Evolutionary conservation across 2,113 vertebrate genomes (phyloP).

Genomic region (Promerops cafer): DNA sequence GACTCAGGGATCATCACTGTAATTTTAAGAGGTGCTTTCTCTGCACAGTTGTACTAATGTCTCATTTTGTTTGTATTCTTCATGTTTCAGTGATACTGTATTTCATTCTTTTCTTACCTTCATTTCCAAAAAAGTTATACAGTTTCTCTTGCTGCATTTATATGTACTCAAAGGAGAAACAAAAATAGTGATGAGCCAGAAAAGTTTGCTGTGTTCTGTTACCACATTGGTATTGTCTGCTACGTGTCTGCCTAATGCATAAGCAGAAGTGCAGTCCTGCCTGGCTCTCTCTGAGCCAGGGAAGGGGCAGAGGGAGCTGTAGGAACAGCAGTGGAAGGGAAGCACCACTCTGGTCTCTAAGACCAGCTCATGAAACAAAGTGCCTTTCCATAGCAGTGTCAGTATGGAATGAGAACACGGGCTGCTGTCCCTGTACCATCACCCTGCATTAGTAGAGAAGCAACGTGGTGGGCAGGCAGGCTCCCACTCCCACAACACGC

Average conservation of each 20-base stretch:
- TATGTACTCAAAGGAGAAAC: background rate
- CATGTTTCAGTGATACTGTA: background rate
- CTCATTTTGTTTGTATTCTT: background rate
- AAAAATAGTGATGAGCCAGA: background rate
- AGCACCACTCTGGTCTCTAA: background rate
- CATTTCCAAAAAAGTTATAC: background rate
- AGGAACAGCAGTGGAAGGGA: background rate
- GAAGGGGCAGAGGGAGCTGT: background rate
- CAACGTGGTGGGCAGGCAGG: background rate
- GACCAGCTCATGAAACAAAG: background rate
- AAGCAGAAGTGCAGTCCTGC: background rate
- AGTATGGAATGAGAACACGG: background rate
- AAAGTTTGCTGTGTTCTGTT: background rate
- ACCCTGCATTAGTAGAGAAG: background rate
- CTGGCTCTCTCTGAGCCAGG: background rate
- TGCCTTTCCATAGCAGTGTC: background rate
- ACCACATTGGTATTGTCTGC: background rate
- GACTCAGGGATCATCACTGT: background rate
- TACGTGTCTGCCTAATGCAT: accelerated
- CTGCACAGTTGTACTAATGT: background rate
- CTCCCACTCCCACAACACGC: accelerated
- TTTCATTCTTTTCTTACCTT: slow-evolving; percentile 29
- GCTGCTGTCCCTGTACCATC: background rate
- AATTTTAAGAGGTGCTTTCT: slow-evolving; percentile 43
- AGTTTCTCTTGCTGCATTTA: background rate